These are phyloP conservation scores for Neopipo cinnamomea DNA, from an alignment of 2,113 vertebrate species.

Conservation along the genomic window DNA sequence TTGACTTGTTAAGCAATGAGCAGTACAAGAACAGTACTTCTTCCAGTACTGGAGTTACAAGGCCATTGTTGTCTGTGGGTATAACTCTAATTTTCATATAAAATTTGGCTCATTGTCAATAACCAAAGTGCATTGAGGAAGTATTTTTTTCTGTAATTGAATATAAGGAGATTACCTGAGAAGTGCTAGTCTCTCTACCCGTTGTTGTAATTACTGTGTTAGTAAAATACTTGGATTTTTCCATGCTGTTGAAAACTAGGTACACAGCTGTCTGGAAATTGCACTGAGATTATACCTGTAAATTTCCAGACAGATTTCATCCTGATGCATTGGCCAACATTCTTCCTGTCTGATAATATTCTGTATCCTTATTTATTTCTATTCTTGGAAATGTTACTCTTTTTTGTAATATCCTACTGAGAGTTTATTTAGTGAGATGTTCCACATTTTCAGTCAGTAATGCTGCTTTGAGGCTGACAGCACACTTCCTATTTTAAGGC, in stretches of 20 bases:
- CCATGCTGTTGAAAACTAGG: background rate
- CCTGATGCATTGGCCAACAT: background rate
- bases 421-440: background rate
- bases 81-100: background rate
- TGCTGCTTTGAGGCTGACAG: background rate
- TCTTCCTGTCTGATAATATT: background rate
- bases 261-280: background rate
- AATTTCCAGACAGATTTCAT: background rate
- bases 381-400: background rate
- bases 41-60: background rate
- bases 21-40: background rate
- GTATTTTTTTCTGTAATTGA: constrained; percentile 34
- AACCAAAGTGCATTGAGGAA: background rate
- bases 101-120: background rate
- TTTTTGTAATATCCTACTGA: background rate
- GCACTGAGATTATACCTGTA: background rate
- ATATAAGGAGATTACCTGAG: background rate
- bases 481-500: background rate
- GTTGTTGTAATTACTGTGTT: background rate
- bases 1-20: background rate
- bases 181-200: background rate
- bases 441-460: background rate
- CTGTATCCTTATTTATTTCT: background rate
- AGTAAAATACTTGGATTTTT: background rate
- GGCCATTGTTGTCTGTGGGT: background rate